These are phyloP conservation scores for Orycteropus afer DNA, from an alignment of 2,113 vertebrate species.

Conservation along the genomic window DNA sequence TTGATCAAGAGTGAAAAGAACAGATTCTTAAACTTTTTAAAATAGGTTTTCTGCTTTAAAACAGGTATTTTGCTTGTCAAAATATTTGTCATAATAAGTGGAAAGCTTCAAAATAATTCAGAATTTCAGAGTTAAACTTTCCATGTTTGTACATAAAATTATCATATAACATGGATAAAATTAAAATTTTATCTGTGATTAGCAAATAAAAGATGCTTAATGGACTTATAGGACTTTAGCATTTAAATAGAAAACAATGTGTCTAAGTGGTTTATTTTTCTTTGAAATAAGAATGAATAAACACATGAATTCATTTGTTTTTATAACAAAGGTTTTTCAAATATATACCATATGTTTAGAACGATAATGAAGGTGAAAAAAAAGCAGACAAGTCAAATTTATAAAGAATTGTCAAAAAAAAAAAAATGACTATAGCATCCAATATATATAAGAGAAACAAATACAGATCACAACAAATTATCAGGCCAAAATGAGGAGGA, in stretches of 20 bases:
- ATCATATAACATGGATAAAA: neutral
- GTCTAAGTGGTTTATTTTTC: neutral
- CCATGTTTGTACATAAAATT: neutral
- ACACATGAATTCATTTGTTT: neutral
- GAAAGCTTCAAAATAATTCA: conserved; percentile 8
- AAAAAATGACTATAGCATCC: neutral
- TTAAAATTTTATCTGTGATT: conserved; percentile 18
- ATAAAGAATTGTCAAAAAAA: neutral
- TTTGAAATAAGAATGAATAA: neutral
- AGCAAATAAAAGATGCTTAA: neutral
- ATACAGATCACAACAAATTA: neutral
- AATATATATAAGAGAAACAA: neutral
- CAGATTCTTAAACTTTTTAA: neutral
- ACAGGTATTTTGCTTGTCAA: neutral
- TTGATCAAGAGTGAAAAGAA: conserved; percentile 34
- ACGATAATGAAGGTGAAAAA: conserved; percentile 7
- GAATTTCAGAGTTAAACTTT: conserved; percentile 5
- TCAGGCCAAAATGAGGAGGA: neutral
- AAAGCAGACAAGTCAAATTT: neutral
- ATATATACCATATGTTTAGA: neutral
- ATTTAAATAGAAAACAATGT: neutral
- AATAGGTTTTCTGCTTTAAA: too few relatives aligned
- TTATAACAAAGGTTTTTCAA: neutral
- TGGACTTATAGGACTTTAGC: neutral
- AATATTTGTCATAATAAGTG: neutral